phyloP scores from a whole-genome alignment of 2,888 invertebrate genomes.

The Ectemnius continuus region DNA sequence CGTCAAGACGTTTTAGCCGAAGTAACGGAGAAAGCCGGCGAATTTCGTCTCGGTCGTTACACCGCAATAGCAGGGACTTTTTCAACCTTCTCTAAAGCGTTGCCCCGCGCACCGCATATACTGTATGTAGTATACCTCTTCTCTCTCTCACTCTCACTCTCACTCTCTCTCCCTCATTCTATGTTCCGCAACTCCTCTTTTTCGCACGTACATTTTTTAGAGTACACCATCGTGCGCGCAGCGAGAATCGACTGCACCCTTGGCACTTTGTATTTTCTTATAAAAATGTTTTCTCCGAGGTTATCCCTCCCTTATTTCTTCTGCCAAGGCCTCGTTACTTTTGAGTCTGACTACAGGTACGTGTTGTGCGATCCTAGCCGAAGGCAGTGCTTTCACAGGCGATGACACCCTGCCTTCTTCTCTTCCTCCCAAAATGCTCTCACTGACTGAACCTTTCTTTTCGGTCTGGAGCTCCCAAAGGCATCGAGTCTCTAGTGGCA shows the following conservation, averaged over 20 bases:
- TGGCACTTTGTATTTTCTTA: slow-evolving; percentile 57
- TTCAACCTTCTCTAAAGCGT: background rate
- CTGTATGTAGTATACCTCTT: too few relatives aligned
- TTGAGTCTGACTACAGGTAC: slow-evolving; percentile 11
- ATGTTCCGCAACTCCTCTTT: background rate
- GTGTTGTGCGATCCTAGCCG: slow-evolving; percentile 9
- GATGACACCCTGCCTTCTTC: slow-evolving; percentile 23
- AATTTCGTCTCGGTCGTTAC: slow-evolving; percentile 13
- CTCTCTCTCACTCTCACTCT: background rate
- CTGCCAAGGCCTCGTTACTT: slow-evolving; percentile 28
- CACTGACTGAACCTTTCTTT: slow-evolving; percentile 2
- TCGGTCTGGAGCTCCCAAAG: background rate
- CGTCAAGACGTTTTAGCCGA: slow-evolving; percentile 8
- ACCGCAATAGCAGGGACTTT: slow-evolving; percentile 6
- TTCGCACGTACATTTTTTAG: background rate
- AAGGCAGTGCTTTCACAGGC: background rate
- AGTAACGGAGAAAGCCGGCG: slow-evolving; percentile 1
- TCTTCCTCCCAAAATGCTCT: slow-evolving; percentile 24
- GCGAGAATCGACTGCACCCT: slow-evolving; percentile 36
- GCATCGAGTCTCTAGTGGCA: too few relatives aligned
- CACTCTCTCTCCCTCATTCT: background rate
- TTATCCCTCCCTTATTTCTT: slow-evolving; percentile 34
- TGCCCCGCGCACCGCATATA: too few relatives aligned
- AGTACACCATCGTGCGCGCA: background rate
- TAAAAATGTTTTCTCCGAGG: slow-evolving; percentile 39